Conservation (phyloP, 2,113 vertebrate genomes). For the Nibea albiflora region DNA sequence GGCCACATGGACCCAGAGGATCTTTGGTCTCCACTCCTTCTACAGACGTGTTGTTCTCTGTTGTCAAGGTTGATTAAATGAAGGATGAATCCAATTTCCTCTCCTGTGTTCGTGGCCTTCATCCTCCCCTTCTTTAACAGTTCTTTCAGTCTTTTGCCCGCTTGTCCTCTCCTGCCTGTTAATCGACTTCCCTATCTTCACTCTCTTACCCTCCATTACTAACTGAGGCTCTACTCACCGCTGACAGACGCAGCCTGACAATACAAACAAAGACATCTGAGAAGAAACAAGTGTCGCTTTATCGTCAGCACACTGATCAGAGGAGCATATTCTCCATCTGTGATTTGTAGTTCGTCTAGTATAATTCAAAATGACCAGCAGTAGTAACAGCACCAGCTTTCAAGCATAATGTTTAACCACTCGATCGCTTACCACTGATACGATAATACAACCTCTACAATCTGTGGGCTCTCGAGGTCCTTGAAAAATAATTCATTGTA, state of each 20-base stretch:
- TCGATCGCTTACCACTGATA: no score
- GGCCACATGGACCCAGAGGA: slow-evolving; percentile 39
- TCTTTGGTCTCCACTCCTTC: slow-evolving; percentile 32
- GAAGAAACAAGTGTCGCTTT: background rate
- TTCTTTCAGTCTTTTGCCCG: background rate
- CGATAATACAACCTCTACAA: no score
- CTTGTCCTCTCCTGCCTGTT: slow-evolving; percentile 1
- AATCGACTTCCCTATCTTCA: background rate
- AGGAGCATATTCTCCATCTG: background rate
- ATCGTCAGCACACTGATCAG: background rate
- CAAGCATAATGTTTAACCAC: no score
- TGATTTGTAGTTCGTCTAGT: background rate
- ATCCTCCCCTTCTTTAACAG: background rate
- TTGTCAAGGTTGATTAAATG: slow-evolving; percentile 64
- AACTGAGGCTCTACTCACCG: background rate
- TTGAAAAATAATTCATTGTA: no score
- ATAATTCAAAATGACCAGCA: background rate
- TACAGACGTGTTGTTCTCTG: slow-evolving; percentile 46
- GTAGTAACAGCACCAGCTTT: no score
- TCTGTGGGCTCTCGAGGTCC: no score
- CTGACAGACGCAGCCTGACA: background rate
- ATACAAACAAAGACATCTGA: background rate
- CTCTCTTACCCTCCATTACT: slow-evolving; percentile 2
- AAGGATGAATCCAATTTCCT: slow-evolving; percentile 54
- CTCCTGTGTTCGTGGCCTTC: background rate